Evolutionary conservation across 1,140 invertebrate species (phyloP), one percentile per base, ranked within the genome.

Genomic region (Acromyrmex heyeri): DNA sequence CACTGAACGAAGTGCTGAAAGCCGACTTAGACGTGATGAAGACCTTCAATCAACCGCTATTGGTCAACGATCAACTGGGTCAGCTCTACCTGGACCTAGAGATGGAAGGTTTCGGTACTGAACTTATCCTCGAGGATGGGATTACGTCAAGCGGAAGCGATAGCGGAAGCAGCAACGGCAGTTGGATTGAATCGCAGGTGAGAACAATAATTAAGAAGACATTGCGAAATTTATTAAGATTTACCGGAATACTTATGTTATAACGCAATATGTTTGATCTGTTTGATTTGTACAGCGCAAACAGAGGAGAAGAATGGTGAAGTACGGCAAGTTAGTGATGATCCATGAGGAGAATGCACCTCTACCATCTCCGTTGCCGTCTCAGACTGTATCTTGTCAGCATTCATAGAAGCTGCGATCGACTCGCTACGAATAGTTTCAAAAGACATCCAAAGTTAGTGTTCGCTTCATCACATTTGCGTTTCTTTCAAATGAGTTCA

Each of bases 31-130:
- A 96, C 50, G 94, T 95, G 55, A 94, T 98, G n/a, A 96, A 96
- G 85, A 94, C 93, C 5, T 93, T 96, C 0, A 95, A 96, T 89
- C 95, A 98, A 96, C 97, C 97, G 0, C 87, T 95, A 1, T 87
- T 97, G 72, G 97, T 98, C 0, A 97, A 97, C 88, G 97, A 97
- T 78, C 97, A 98, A 92, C 91, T 98, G 10, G 95, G 95, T 75
- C 97, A 97, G 89, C 93, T 98, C 0, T 97, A 97, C 86, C 87
- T 96, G 34, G 97, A 98, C 90, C 94, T 98, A 86, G 96, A 97
- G 90, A 87, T 97, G 34, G 96, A 97, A 87, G 96, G 96, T 2
- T 92, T 96, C 61, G 94, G 96, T 0, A 94, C 96, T 0, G 95
- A 96, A 88, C 93, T 97, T 24, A 95, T 96, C 14, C 94, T 97